phyloP scores from a whole-genome alignment of 2,797 vertebrate genomes.

The Champsocephalus esox region DNA sequence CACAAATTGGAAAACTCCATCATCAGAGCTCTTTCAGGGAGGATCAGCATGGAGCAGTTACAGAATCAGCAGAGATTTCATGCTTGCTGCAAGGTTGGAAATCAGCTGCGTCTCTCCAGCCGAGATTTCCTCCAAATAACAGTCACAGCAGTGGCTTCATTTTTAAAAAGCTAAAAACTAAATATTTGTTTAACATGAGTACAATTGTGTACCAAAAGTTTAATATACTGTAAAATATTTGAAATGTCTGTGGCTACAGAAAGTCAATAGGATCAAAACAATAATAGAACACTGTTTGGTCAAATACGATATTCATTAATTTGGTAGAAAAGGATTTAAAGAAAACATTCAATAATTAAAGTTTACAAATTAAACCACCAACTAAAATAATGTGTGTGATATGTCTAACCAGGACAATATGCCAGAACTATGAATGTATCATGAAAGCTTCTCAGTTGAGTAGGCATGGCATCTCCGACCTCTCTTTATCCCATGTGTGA shows the following conservation, averaged over 20 bases:
- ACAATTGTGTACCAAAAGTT: not conserved
- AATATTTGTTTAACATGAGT: too few relatives aligned
- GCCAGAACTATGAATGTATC: not conserved
- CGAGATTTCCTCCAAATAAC: conserved; percentile 23
- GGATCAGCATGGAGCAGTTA: conserved; percentile 49
- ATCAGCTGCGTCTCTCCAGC: conserved; percentile 25
- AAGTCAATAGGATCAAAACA: not conserved
- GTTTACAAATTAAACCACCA: not conserved
- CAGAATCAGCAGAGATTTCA: conserved; percentile 64
- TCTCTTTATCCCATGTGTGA: conserved; percentile 13
- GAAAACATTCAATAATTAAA: not conserved
- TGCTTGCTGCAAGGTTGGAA: conserved; percentile 20
- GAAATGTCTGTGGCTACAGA: not conserved
- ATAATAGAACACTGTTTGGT: too few relatives aligned
- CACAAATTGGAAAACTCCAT: conserved; percentile 66
- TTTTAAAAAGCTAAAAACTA: not conserved
- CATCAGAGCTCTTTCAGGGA: conserved; percentile 56
- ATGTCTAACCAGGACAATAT: not conserved
- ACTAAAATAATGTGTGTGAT: not conserved
- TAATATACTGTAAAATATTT: not conserved
- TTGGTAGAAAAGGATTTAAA: not conserved
- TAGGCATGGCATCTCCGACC: conserved; percentile 7
- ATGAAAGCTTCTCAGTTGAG: conserved; percentile 5
- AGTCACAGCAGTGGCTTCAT: conserved; percentile 7
- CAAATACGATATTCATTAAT: not conserved